Percentiles rank a stretch among this genome's conserved stretches.
phyloP scores from a whole-genome alignment of 1,140 invertebrate species.

The Eumaeus atala region DNA sequence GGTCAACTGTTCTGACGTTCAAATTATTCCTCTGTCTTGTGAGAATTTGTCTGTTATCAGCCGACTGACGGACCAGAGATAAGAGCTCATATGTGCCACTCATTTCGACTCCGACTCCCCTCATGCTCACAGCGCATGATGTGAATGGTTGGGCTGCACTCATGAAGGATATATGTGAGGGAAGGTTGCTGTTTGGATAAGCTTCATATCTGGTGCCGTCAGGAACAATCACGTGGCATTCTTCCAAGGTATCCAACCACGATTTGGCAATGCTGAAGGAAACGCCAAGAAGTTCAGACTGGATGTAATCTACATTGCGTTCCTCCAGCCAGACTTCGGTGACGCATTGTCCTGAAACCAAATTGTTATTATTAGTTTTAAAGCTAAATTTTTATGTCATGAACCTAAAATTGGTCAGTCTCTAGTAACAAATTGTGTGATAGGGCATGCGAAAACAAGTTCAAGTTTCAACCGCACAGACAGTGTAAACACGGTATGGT shows the following conservation, averaged over 20 bases:
- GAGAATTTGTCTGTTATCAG: constrained; percentile 26
- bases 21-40: constrained; percentile 41
- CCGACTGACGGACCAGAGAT: constrained; percentile 24
- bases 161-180: constrained; percentile 27
- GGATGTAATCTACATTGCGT: constrained; percentile 26
- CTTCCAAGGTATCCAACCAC: constrained; percentile 29
- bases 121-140: constrained; percentile 34
- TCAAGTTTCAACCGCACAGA: no score
- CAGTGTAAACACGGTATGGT: no score
- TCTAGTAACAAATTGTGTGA: no score
- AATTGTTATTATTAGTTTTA: constrained; percentile 5
- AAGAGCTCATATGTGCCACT: constrained; percentile 45
- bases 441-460: no score
- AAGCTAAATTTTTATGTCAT: no score
- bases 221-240: constrained; percentile 36
- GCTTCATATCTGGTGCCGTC: constrained; percentile 34
- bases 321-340: constrained; percentile 32
- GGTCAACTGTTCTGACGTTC: constrained; percentile 26
- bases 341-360: constrained; percentile 29
- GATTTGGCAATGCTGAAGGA: constrained; percentile 31
- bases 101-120: constrained; percentile 24
- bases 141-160: constrained; percentile 26
- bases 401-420: no score
- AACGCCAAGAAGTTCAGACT: constrained; percentile 27
- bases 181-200: constrained; percentile 32